Conservation (phyloP, 2,797 vertebrate species). For the Geotrypetes seraphini region DNA sequence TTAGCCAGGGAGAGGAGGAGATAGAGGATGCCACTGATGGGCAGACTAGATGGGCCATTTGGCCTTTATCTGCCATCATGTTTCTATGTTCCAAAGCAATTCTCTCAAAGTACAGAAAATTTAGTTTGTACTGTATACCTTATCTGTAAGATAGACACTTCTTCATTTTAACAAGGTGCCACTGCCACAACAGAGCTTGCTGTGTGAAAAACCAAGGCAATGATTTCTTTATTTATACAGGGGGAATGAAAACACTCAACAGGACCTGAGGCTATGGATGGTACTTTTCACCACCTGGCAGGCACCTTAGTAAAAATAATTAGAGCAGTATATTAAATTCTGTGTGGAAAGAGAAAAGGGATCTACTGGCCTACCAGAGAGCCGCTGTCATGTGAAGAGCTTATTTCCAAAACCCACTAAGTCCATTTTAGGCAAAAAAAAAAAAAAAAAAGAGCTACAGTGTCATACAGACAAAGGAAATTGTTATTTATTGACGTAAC, state of each 20-base stretch:
- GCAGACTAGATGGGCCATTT: too few relatives aligned
- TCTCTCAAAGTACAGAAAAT: conserved; percentile 41
- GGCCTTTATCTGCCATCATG: too few relatives aligned
- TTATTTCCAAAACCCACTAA: too few relatives aligned
- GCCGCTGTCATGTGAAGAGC: conserved; percentile 1
- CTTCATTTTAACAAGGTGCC: conserved; percentile 48
- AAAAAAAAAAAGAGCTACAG: too few relatives aligned
- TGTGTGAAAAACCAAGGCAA: conserved; percentile 20
- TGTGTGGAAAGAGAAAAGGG: not conserved
- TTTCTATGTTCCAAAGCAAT: too few relatives aligned
- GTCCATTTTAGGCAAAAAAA: too few relatives aligned
- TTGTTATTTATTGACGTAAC: too few relatives aligned
- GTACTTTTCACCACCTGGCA: too few relatives aligned
- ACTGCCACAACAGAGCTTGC: conserved; percentile 30
- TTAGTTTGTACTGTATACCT: conserved; percentile 27
- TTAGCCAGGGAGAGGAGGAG: too few relatives aligned
- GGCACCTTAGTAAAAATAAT: not conserved
- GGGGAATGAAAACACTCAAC: conserved; percentile 12
- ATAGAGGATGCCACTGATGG: too few relatives aligned
- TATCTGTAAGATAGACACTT: conserved; percentile 39
- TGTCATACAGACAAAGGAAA: too few relatives aligned
- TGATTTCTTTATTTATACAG: conserved; percentile 26
- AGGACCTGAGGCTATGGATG: conserved; percentile 5
- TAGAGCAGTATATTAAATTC: not conserved
- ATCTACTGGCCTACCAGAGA: too few relatives aligned